Base-by-base conservation (phyloP, 2,113 vertebrate species). In the Oryzias javanicus region DNA sequence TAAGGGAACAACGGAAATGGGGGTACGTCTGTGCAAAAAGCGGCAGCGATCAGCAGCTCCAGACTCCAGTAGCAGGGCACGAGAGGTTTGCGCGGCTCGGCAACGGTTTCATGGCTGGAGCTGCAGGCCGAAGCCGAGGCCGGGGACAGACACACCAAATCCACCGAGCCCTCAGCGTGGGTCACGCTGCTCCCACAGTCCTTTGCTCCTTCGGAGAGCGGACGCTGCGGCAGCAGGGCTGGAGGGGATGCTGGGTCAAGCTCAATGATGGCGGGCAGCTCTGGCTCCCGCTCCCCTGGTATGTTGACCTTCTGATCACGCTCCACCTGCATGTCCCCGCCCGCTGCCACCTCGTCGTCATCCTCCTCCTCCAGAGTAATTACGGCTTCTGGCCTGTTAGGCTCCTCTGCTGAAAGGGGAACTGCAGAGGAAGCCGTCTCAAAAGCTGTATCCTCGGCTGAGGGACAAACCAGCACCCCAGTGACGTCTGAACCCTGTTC, bases 31-130 rank as follows among this genome's bases (percentile, higher is more conserved):
- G 90, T 82, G 70, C 92, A 89, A 60, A 97, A 92, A 49, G 94
- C 92, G 2, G 96, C 96, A 0, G 95, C 95, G 19, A 98, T 95
- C 65, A 98, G 88, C 4, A 92, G 91, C 53, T 98, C 95, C 86
- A 98, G 89, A 66, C 95, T 95, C 91, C 91, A 92, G 0, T 89
- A 92, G 70, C 89, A 91, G 47, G 89, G 83, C 67, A 85, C 86
- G 5, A 75, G 55, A 48, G 81, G 67, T 75, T 87, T 89, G 19
- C 64, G 70, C 65, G 82, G 52, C 42, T 51, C 45, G 8, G 64
- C 15, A 17, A 63, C 35, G 18, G 65, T 16, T 29, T 62, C 42
- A 49, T 74, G 65, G 42, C 35, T 70, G 4, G 50, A 64, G 66
- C 67, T 68, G 5, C 55, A 45, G 54, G 58, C 51, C 14, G 74